Base-by-base conservation (phyloP, 2,113 vertebrate genomes). In the Microcebus griseorufus region DNA sequence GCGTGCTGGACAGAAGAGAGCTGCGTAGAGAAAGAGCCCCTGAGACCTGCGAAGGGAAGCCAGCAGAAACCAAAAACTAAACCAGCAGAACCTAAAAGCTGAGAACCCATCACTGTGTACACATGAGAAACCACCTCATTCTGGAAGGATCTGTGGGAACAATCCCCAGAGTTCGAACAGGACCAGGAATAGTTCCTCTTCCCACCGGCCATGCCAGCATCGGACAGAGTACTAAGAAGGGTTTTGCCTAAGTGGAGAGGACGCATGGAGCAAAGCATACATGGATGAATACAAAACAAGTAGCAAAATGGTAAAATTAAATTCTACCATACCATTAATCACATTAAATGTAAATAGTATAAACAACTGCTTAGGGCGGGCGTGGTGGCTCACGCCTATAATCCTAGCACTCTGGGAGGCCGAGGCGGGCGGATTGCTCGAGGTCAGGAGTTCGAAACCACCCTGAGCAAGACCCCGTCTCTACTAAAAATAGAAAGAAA, bases 21-120 rank as follows among this genome's bases (percentile, higher is more conserved):
- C 11, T 34, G 37, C 13, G 51, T 64, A 16, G 18, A 4, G 12
- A 9, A 13, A 23, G 18, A 84, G 22, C 0, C 25, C 0, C 25
- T 2, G 27, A 58, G 32, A 37, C 37, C 0, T 27, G 32, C 18
- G 60, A 64, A 22, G 18, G 6, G 12, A 11, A 13, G 17, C 22
- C 72, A 70, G 42, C 55, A 42, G 42, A 42, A 42, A 42, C 42
- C 42, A 42, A 6, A 42, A 42, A 42, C 42, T 42, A 42, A 42
- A 5, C 42, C 42, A 42, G 42, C 42, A 42, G 42, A 42, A 42
- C 42, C 42, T 42, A 42, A 42, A 42, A 42, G 5, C 7, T 85
- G 51, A 65, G 23, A 70, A 85, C 16, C 60, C 13, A 45, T 37
- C 17, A 9, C 22, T 27, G 11, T 42, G 37, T 45, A 51, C 48